These are phyloP conservation scores for Clepsis dumicolana DNA, from an alignment of 2,888 invertebrate genomes.

Conservation along the genomic window DNA sequence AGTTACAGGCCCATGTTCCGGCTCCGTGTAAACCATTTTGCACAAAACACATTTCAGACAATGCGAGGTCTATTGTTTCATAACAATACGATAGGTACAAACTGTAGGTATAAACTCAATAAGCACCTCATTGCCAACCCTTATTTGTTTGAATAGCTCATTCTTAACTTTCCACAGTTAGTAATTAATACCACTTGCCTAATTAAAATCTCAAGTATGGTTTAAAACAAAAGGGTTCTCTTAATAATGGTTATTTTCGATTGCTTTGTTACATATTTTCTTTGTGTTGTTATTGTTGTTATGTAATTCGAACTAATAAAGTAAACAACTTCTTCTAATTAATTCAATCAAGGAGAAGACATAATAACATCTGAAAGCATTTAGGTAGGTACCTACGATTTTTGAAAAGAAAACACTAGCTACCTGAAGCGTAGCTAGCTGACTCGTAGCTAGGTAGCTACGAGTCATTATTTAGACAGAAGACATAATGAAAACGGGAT, in stretches of 20 bases:
- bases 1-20: conserved; percentile 31
- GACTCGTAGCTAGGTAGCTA: too few relatives aligned
- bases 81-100: conserved; percentile 76
- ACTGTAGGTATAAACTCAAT: conserved; percentile 62
- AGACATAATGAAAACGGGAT: too few relatives aligned
- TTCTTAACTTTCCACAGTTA: conserved; percentile 60
- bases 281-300: conserved; percentile 25
- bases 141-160: conserved; percentile 70
- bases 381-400: too few relatives aligned
- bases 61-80: conserved; percentile 69
- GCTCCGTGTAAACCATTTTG: conserved; percentile 67
- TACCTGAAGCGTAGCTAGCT: too few relatives aligned
- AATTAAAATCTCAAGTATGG: conserved; percentile 40
- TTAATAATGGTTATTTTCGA: conserved; percentile 21
- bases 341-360: too few relatives aligned
- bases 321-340: too few relatives aligned
- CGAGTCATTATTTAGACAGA: too few relatives aligned
- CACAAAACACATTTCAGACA: conserved; percentile 75
- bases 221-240: conserved; percentile 31
- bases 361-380: too few relatives aligned
- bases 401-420: too few relatives aligned
- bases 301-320: too few relatives aligned
- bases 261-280: background rate
- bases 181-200: conserved; percentile 39
- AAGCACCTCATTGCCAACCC: conserved; percentile 74